Base-by-base conservation (phyloP, 2,797 vertebrate species). In the Mycteria americana region DNA sequence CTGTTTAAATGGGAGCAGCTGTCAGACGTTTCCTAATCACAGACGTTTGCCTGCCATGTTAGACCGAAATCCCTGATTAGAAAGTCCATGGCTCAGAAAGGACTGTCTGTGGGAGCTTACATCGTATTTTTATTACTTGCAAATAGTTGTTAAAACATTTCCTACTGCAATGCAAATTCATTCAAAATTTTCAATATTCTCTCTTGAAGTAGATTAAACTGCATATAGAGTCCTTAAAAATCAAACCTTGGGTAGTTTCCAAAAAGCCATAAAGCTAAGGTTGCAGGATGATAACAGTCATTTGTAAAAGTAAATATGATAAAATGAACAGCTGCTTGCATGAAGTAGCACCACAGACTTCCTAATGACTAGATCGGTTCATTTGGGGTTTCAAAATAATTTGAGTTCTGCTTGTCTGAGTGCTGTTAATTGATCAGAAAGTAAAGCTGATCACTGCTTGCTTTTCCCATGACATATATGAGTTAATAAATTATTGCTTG, bases 351-450 rank as follows among this genome's bases (percentile, higher is more conserved):
- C 78, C 62, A 85, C 73, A 96, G 89, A 74, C 86, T 96, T 96
- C 96, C 95, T 97, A 97, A 97, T 95, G 89, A 97, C 84, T 87
- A 35, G 54, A 95, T 90, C 2, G 4, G 97, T 95, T 97, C 96
- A 93, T 83, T 67, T 94, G 63, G 88, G 95, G 93, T 85, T 93
- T 97, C 90, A 81, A 85, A 97, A 96, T 96, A 94, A 97, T 97
- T 92, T 92, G 87, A 97, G 81, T 89, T 97, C 79, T 96, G 53
- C 88, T 96, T 96, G 89, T 80, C 75, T 87, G 68, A 95, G 96
- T 98, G 94, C 95, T 97, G 84, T 95, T 98, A 98, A 98, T 97
- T 97, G 97, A 97, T 98, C 96, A 96, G 90, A 97, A 97, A 96
- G 92, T 94, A 96, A 97, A 96, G 96, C 78, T 97, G 97, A 97